Percentiles rank a stretch among this genome's conserved stretches.
Evolutionary conservation across 64 coral and sea anemone species (phyloP).

Genomic region (Acropora yongei): DNA sequence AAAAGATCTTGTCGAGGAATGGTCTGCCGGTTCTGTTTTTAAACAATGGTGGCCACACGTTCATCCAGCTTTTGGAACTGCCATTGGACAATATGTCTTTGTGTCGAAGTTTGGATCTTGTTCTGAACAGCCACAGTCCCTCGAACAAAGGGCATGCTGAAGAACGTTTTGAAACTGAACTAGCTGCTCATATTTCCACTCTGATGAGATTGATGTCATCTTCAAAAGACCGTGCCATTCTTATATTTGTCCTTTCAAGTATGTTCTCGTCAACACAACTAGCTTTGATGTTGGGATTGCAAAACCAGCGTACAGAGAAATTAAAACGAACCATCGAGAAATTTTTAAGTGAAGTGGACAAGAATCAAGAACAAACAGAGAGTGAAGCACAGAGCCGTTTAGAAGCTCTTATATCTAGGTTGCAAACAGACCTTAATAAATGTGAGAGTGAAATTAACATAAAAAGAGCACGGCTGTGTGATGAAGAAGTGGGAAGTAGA

Average conservation of each 20-base stretch:
- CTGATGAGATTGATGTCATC: constrained; percentile 55
- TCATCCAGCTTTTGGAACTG: constrained; percentile 15
- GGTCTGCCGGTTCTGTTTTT: constrained; percentile 35
- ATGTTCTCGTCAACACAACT: constrained; percentile 39
- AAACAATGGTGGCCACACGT: neutral
- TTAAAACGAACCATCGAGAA: constrained; percentile 9
- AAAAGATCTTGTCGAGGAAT: constrained; percentile 55
- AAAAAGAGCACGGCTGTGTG: constrained; percentile 44
- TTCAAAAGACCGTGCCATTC: constrained; percentile 44
- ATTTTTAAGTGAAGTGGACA: constrained; percentile 55
- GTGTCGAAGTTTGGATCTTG: constrained; percentile 35
- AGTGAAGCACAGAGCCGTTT: constrained; percentile 15
- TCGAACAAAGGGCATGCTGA: neutral
- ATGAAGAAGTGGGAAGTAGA: constrained; percentile 35
- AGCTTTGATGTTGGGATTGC: constrained; percentile 41
- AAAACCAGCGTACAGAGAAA: constrained; percentile 22
- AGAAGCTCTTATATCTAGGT: constrained; percentile 33
- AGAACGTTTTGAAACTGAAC: constrained; percentile 14
- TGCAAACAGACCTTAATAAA: constrained; percentile 42
- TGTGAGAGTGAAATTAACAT: constrained; percentile 4
- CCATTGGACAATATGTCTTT: constrained; percentile 40
- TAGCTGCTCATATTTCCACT: constrained; percentile 8
- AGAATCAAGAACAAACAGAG: constrained; percentile 37
- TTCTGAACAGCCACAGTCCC: constrained; percentile 22
- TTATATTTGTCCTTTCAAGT: constrained; percentile 55